Base-by-base conservation (phyloP, 2,113 vertebrate genomes). In the Scytalopus superciliaris region DNA sequence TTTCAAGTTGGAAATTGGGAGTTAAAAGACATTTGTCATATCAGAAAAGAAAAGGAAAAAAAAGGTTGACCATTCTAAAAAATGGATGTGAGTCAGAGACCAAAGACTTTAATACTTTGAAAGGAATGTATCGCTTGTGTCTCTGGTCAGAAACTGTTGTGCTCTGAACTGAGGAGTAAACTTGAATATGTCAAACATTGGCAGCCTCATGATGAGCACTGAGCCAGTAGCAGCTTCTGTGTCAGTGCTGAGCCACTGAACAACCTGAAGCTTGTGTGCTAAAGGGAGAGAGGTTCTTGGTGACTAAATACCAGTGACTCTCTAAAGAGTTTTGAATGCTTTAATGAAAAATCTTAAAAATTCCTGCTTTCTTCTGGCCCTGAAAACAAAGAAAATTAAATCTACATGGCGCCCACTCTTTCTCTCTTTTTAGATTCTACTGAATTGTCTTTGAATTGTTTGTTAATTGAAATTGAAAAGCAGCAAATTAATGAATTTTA, bases 141-240 rank as follows among this genome's bases (percentile, higher is more conserved):
- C 6, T 42, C 7, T 52, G 59, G 66, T 22, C 70, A 49, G 44
- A 47, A 49, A 12, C 10, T 18, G 31, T 19, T 53, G 73, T 31
- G 22, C 44, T 66, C 3, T 12, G 55, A 5, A 12, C 30, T 37
- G 22, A 44, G 74, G 63, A 53, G 4, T 40, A 33, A 47, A 59
- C 57, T 57, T 33, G 55, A 25, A 10, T 9, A 7, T 63, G 52
- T 3, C 1, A 27, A 3, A 2, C 0, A 0, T 1, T 4, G 28
- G 9, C 25, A 56, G n/a, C 37, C 9, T 37, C 16, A 1, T 1
- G 27, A 7, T 6, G 82, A 62, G 74, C 22, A 21, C 16, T 1
- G 27, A 60, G 11, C 53, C 39, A 37, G 52, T 14, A 13, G 1
- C 4, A 3, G 8, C 22, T 19, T 10, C 69, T 53, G 7, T 15